Evolutionary conservation across 2,797 vertebrate genomes (phyloP), one percentile per base, ranked within the genome.

Genomic region (Melanotaenia boesemani): DNA sequence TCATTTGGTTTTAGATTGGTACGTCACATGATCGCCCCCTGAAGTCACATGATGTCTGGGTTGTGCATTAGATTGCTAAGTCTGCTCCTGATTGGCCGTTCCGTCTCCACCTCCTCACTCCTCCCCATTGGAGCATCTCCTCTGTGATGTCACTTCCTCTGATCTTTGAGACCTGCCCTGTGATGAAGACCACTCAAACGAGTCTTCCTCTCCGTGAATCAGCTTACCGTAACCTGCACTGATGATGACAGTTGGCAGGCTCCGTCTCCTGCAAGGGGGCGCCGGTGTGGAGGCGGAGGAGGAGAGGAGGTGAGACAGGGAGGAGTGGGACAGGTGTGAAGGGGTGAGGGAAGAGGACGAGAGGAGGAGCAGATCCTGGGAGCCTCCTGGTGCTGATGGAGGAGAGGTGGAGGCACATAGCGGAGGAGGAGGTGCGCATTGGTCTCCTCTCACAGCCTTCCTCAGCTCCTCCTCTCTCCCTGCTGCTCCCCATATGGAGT

Each of bases 301-400:
- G 13, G 76, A 81, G 10, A 88, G 76, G 39, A 87, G 82, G 57
- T 79, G 76, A 39, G 79, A 90, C n/a, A 88, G 58, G 30, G 85
- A 90, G 12, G 86, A 87, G 15, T 82, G 67, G 0, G 89, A 88
- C 8, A 77, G 22, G 6, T 74, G 58, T 44, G 37, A 39, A 13
- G 37, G 37, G 10, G 41, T 44, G 15, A 84, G 80, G 36, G 82
- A 76, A 32, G 74, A 89, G 22, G 65, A 80, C 24, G 79, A 84
- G 10, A 79, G 70, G 26, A 81, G 77, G 30, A 85, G 81, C 30
- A 75, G 52, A 6, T 76, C 68, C 52, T 74, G 74, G 22, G 85
- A 87, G 32, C 74, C 73, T 72, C 26, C 67, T 6, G 54, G 37
- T 0, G 8, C 67, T 26, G 46, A 72, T 16, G 15, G 5, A 1